Conservation (phyloP, 2,888 invertebrate genomes). For the Macrostomum cliftonense region DNA sequence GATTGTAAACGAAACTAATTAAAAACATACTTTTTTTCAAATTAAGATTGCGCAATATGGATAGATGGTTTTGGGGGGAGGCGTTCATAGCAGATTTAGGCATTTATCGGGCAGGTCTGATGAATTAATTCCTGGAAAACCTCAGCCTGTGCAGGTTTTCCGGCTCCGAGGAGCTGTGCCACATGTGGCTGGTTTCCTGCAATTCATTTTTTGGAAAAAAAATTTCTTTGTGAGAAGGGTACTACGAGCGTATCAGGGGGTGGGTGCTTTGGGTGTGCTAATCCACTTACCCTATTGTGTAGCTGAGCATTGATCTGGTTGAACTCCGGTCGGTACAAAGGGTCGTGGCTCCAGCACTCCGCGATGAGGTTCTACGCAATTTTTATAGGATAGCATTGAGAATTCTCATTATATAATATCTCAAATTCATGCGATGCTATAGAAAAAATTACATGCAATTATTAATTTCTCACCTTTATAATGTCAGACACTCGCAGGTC, state of each 20-base stretch:
- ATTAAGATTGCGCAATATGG: no score
- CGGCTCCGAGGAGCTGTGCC: conserved; percentile 34
- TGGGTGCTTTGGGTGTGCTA: no score
- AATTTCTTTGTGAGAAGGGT: conserved; percentile 5
- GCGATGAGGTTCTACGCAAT: conserved; percentile 22
- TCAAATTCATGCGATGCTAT: no score
- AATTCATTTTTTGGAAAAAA: conserved; percentile 10
- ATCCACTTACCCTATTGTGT: conserved; percentile 19
- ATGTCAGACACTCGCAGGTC: conserved; percentile 9
- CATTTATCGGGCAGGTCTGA: no score
- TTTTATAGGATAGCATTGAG: conserved; percentile 9
- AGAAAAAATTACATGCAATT: no score
- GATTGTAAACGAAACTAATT: no score
- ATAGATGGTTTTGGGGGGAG: no score
- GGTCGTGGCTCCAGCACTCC: conserved; percentile 28
- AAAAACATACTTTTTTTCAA: no score
- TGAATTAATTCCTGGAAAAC: not conserved
- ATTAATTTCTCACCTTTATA: conserved; percentile 6
- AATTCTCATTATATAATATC: no score
- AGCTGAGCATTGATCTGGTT: conserved; percentile 26
- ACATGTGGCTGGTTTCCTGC: conserved; percentile 26
- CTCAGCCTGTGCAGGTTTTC: conserved; percentile 22
- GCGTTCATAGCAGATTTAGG: no score
- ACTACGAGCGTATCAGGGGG: no score
- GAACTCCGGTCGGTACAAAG: conserved; percentile 25